These are phyloP conservation scores for Neodiprion pinetum DNA, from an alignment of 1,140 invertebrate species.

Conservation along the genomic window DNA sequence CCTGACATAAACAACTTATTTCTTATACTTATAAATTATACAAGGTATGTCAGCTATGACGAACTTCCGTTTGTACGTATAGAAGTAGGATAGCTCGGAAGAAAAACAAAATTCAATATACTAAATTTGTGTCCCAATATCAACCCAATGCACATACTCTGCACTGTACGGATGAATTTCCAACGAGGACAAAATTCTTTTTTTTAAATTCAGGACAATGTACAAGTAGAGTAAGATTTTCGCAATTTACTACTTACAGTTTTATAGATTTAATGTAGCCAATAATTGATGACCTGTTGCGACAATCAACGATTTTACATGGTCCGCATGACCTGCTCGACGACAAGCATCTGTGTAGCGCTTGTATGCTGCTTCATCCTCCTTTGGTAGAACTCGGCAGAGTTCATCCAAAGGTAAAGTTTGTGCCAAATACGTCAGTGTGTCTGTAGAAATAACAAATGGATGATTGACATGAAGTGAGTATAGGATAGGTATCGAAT, in stretches of 20 bases:
- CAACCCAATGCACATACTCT: too few species aligned
- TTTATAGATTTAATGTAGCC: constrained; percentile 63
- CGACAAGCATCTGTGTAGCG: constrained; percentile 63
- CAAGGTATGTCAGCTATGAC: too few species aligned
- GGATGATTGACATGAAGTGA: neutral
- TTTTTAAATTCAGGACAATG: too few species aligned
- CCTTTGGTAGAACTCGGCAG: constrained; percentile 59
- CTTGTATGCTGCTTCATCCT: constrained; percentile 52
- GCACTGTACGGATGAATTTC: too few species aligned
- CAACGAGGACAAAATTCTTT: too few species aligned
- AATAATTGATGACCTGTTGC: constrained; percentile 68
- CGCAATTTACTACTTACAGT: neutral
- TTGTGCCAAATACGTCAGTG: constrained; percentile 59
- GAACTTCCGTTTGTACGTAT: too few species aligned
- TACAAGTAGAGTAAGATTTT: too few species aligned
- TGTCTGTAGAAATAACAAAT: constrained; percentile 49
- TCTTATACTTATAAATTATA: too few species aligned
- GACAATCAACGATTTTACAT: constrained; percentile 68
- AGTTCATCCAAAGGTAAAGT: constrained; percentile 61
- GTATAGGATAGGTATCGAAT: constrained; percentile 15
- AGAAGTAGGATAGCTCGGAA: too few species aligned
- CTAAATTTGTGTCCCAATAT: too few species aligned
- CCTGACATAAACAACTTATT: too few species aligned
- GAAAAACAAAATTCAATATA: too few species aligned
- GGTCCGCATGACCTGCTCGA: constrained; percentile 67